These are phyloP conservation scores for Myiothlypis coronata DNA, from an alignment of 2,797 vertebrate genomes.

Conservation along the genomic window DNA sequence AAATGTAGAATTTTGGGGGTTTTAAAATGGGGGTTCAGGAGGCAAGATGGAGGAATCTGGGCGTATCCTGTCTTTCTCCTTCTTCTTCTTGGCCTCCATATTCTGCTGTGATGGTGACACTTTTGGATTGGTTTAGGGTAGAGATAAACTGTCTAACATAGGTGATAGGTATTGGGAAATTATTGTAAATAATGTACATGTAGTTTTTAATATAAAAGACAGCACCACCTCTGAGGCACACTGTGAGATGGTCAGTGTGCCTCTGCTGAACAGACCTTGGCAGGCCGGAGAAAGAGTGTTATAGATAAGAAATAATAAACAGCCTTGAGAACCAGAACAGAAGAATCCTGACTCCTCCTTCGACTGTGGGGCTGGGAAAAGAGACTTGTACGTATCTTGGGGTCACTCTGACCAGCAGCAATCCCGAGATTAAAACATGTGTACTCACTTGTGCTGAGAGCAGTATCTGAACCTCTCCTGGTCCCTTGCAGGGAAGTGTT, in stretches of 20 bases:
- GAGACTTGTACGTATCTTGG: neutral
- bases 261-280: neutral
- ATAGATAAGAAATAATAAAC: neutral
- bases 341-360: neutral
- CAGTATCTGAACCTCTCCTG: neutral
- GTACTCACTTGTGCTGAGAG: neutral
- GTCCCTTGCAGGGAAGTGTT: constrained; percentile 84
- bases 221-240: neutral
- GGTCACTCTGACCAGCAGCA: neutral
- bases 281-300: neutral
- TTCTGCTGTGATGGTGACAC: neutral
- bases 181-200: neutral
- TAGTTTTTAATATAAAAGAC: neutral
- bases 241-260: no score
- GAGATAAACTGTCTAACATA: neutral
- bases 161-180: neutral
- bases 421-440: neutral
- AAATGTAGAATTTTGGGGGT: neutral
- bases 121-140: neutral
- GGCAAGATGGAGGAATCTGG: neutral
- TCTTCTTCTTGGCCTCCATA: neutral
- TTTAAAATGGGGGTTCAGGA: neutral
- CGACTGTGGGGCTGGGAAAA: accelerated
- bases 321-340: neutral
- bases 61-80: neutral